A percentile compares a stretch with the other conserved stretches of the same genome.
Conservation (phyloP, 2,888 invertebrate species). For the Gastracanthus pulcherrimus region DNA sequence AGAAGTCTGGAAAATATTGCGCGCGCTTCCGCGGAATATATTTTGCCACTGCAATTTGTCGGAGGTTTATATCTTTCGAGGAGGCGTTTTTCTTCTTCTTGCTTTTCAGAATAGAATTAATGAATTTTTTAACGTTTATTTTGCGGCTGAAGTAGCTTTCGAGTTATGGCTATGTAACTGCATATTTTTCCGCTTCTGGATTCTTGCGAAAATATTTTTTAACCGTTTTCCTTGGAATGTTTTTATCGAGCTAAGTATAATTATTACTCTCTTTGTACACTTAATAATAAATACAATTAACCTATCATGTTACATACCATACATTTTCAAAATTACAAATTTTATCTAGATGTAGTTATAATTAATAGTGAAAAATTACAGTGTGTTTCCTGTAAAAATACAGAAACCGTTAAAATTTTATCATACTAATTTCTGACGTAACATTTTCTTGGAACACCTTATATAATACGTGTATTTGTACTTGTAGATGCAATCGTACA, state of each 20-base stretch:
- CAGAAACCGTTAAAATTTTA: conserved; percentile 27
- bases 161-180: background rate
- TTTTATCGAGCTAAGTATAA: background rate
- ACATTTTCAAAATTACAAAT: background rate
- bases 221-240: too few species aligned
- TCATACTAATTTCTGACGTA: background rate
- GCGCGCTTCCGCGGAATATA: background rate
- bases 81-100: too few species aligned
- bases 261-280: background rate
- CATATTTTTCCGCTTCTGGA: background rate
- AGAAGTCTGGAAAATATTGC: background rate
- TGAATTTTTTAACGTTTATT: background rate
- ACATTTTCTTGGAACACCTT: background rate
- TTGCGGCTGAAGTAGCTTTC: background rate
- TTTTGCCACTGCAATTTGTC: conserved; percentile 31
- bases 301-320: background rate
- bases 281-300: background rate
- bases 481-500: too few species aligned
- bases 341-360: background rate
- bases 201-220: background rate
- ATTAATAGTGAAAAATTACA: background rate
- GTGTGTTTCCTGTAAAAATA: background rate
- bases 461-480: too few species aligned
- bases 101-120: background rate
- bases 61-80: conserved; percentile 1